These are phyloP conservation scores for Dolichotis patagonum DNA, from an alignment of 2,113 vertebrate species.

Conservation along the genomic window DNA sequence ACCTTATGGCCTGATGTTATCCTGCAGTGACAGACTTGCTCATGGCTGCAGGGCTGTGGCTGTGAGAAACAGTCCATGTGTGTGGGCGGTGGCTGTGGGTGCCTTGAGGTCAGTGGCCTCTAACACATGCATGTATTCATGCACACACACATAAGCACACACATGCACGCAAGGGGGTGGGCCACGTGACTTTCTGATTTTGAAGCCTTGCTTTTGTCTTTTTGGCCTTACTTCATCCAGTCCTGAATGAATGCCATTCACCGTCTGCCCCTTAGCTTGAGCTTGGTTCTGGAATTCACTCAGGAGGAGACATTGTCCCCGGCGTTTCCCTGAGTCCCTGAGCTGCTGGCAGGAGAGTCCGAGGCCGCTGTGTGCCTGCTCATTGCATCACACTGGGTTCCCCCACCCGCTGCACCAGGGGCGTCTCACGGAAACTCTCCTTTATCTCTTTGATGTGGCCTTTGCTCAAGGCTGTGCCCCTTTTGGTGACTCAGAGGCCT, in stretches of 20 bases:
- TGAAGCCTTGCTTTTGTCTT: neutral
- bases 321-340: neutral
- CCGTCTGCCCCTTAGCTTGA: neutral
- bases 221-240: neutral
- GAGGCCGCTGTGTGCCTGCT: neutral
- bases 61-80: neutral
- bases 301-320: neutral
- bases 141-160: neutral
- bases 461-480: neutral
- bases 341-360: accelerated
- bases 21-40: neutral
- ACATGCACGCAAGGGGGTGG: neutral
- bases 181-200: neutral
- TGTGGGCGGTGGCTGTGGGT: neutral
- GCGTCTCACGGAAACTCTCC: neutral
- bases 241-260: neutral
- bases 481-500: neutral
- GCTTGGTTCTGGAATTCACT: neutral
- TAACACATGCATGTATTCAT: neutral
- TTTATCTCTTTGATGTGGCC: too few species aligned
- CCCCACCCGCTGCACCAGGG: neutral
- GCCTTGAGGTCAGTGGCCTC: neutral
- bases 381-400: neutral
- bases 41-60: neutral
- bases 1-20: neutral